Conservation (phyloP, 2,888 invertebrate species). For the Hecatera dysodea region DNA sequence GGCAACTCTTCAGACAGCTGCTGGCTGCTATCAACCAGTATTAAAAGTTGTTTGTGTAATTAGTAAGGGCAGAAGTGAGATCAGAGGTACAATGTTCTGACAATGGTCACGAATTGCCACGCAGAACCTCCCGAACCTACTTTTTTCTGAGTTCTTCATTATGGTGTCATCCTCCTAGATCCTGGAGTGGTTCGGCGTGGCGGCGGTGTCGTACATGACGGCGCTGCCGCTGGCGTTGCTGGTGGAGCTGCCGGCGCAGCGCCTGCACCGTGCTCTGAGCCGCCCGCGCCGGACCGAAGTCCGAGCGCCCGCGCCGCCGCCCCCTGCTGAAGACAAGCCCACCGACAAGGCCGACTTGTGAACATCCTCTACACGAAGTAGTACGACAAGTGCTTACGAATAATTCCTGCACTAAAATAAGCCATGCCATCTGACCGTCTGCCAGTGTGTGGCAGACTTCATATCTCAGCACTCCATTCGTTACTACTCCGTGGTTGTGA, state of each 20-base stretch:
- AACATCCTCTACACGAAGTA: constrained; percentile 17
- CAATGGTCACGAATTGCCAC: too few species aligned
- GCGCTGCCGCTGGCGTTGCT: constrained; percentile 86
- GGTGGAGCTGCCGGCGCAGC: constrained; percentile 83
- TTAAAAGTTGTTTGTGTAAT: too few species aligned
- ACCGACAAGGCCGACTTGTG: constrained; percentile 67
- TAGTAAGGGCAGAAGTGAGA: too few species aligned
- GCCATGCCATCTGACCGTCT: neutral
- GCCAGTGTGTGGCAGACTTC: neutral
- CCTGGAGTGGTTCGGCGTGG: constrained; percentile 84
- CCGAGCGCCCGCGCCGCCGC: constrained; percentile 64
- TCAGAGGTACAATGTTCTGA: too few species aligned
- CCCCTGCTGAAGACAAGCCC: constrained; percentile 70
- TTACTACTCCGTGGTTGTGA: constrained; percentile 18
- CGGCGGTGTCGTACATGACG: constrained; percentile 80
- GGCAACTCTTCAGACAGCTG: too few species aligned
- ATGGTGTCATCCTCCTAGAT: constrained; percentile 64
- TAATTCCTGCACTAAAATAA: neutral
- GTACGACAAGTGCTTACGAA: neutral
- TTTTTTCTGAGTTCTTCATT: too few species aligned
- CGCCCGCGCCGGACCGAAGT: constrained; percentile 56
- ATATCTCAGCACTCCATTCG: constrained; percentile 21
- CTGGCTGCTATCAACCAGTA: too few species aligned
- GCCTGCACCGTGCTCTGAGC: constrained; percentile 77
- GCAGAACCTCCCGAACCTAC: too few species aligned